Evolutionary conservation across 30 jellyfish, hydroid and myxozoan species (phyloP), one percentile per base, ranked within the genome.

Genomic region (Morbakka virulenta): DNA sequence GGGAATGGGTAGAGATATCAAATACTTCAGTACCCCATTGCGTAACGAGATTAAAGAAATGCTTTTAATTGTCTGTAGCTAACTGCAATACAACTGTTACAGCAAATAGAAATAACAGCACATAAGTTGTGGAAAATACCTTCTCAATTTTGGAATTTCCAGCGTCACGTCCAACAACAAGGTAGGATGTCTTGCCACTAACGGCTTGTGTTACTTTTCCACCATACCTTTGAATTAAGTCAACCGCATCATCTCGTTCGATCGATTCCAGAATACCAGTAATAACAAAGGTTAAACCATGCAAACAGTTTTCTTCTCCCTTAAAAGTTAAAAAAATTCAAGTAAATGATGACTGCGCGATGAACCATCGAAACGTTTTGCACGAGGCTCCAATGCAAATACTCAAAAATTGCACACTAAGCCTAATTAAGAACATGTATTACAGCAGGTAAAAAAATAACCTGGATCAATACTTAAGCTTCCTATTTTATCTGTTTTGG

Each of bases 231-330:
- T 93, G 76, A 35, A 93, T 80, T 28, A 80, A 72, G 62, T 87
- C 96, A 4, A 28, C 81, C 2, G 94, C 95, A 14, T 81, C 82
- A 24, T 93, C 99, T 34, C 99, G 71, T 71, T 93, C 99, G 47
- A 93, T 81, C 24, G 96, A 88, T 17, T 93, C 99, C 25, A 93
- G 81, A 47, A 93, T 76, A 6, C 99, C 99, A 64, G 99, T 93
- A 12, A 93, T 51, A 2, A 93, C 99, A 73, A 93, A 93, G 6
- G 99, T 72, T 52, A 87, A 35, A 2, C 99, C 99, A 62, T 77
- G 87, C 4, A 93, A 73, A 35, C 99, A 93, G 73, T 87, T 69
- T 14, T 87, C 96, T 0, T 73, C 94, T 2, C 97, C 99, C 99
- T 93, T 66, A 32, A 68, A 52, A 61, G 22, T n/a, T n/a, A n/a